phyloP scores from a whole-genome alignment of 1,140 invertebrate species.

The Holcopasites calliopsidis region DNA sequence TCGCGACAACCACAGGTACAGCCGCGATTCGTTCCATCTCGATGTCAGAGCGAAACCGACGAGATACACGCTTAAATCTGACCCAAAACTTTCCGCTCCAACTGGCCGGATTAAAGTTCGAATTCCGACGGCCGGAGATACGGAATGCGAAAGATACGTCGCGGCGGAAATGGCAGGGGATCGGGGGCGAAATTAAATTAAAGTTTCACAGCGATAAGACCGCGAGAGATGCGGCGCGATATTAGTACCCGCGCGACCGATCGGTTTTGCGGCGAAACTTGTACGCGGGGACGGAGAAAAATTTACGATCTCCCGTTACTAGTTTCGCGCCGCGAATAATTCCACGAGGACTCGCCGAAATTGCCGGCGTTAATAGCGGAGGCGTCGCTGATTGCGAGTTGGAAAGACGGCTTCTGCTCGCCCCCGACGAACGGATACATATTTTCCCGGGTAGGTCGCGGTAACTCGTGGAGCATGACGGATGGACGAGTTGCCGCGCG shows the following conservation, averaged over 20 bases:
- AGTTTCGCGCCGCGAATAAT: not conserved
- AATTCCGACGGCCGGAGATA: slow-evolving; percentile 59
- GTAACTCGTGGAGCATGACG: slow-evolving; percentile 29
- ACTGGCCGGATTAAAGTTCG: slow-evolving; percentile 58
- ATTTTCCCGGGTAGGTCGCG: slow-evolving; percentile 3
- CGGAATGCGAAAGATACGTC: slow-evolving; percentile 57
- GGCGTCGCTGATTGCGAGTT: not conserved
- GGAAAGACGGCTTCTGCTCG: not conserved
- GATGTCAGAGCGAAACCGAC: not conserved
- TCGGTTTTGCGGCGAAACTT: slow-evolving; percentile 7
- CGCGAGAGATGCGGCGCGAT: slow-evolving; percentile 31
- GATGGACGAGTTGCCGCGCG: slow-evolving; percentile 10
- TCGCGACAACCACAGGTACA: too few relatives aligned
- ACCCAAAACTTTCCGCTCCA: slow-evolving; percentile 55
- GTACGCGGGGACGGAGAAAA: not conserved
- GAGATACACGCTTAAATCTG: slow-evolving; percentile 35
- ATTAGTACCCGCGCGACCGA: slow-evolving; percentile 34
- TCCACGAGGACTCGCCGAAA: not conserved
- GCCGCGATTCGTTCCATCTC: not conserved
- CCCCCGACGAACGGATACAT: not conserved
- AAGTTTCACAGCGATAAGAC: slow-evolving; percentile 60
- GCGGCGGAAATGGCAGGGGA: slow-evolving; percentile 55
- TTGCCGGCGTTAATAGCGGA: not conserved
- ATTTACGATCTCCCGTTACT: slow-evolving; percentile 8
- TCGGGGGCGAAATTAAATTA: slow-evolving; percentile 61